Evolutionary conservation across 2,113 vertebrate species (phyloP), one percentile per base, ranked within the genome.

Genomic region (Castor canadensis): DNA sequence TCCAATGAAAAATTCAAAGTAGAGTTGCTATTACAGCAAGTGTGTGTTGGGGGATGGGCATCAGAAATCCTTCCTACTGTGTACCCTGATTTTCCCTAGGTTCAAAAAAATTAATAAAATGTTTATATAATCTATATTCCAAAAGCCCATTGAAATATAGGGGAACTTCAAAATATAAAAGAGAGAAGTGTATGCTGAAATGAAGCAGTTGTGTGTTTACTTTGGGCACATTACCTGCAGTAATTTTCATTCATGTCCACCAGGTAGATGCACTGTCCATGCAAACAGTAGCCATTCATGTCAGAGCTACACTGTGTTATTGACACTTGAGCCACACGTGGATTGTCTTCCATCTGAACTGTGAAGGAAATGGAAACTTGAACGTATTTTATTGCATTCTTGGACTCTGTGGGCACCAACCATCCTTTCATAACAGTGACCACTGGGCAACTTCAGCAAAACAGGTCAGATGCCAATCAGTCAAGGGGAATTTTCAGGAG

Each of bases 211-310:
- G 26, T 5, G 5, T 60, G 35, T 38, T 84, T 56, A 5, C 3
- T 49, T 52, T 6, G 13, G n/a, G 38, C 3, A 0, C n/a, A 9
- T 91, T 98, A 99, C 99, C 98, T 98, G 98, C 99, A 99, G 0
- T 97, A 98, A 76, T 98, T 97, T 82, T 98, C 93, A 13, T 89
- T 89, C 97, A 98, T 85, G 54, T 98, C 98, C 96, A 98, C 97
- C 9, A 98, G 58, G 96, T 98, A 98, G 67, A 98, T 96, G 5
- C 99, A 99, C 9, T 98, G 96, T 6, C 99, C 99, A 0, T 99
- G 98, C 69, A 99, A 98, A 94, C 99, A 99, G 95, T 97, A 99
- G 85, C 98, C 98, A 4, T 98, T 95, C 98, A 98, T 98, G 86
- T 98, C 98, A 35, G 98, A 88, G 20, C 96, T 81, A 54, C 99